Base-by-base conservation (phyloP, 1,140 invertebrate species). In the Cardiocondyla obscurior region DNA sequence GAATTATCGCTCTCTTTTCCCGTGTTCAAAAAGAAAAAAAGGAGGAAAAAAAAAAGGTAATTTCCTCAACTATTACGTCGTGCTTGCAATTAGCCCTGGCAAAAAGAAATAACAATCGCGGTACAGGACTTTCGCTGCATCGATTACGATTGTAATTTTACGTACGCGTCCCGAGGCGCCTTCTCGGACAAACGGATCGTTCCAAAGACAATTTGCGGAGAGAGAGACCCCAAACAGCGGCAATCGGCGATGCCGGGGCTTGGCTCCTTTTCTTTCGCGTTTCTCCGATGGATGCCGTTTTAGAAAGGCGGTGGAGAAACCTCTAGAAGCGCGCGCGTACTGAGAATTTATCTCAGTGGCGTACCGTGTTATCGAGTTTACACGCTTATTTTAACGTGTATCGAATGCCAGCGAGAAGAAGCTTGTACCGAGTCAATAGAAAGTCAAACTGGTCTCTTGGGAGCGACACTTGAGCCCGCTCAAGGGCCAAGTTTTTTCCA, bases 271-370 rank as follows among this genome's bases (percentile, higher is more conserved):
- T 69, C 62, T 83, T 74, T 73, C 72, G 82, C 90, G 88, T 92
- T 91, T 92, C 90, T 90, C 89, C 85, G 73, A 81, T 85, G 82
- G 86, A 91, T 89, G 89, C 87, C 85, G 88, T 86, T 85, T 86
- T 92, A 92, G 91, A 92, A 92, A 92, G 91, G 91, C 76, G 87
- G 81, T 33, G 49, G 89, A 90, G 91, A 92, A 92, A 90, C 91
- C 77, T 90, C 86, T 90, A 79, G 88, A 92, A 91, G 88, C 86
- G 81, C 51, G 88, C 86, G 81, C 51, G 82, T 84, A 58, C 85
- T 67, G 82, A 81, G 86, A 88, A 83, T 88, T 87, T 84, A 84
- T 90, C 88, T 88, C 44, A 65, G 39, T 64, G 69, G 55, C 51
- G 60, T 84, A 67, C 53, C 39, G 69, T 82, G 65, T 22, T 72